Percentiles rank a stretch among this genome's conserved stretches.
Evolutionary conservation across 2,888 invertebrate species (phyloP).

Genomic region (Drosophila falleni): DNA sequence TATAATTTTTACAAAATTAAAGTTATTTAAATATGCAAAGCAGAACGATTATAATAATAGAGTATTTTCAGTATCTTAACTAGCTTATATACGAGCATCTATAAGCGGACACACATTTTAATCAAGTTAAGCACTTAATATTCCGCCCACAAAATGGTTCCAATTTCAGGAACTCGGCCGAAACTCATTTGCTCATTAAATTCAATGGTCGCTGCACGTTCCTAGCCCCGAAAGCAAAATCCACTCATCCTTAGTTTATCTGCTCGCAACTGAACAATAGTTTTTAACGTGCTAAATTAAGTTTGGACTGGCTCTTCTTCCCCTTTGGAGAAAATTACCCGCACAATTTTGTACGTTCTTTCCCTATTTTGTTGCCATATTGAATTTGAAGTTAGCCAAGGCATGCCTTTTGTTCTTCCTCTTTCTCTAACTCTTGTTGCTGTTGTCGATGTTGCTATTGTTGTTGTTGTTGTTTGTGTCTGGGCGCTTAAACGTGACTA

Average conservation of each 20-base stretch:
- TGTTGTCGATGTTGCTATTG: constrained; percentile 35
- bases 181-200: constrained; percentile 68
- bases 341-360: constrained; percentile 47
- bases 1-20: no score
- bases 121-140: constrained; percentile 46
- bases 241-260: constrained; percentile 23
- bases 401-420: constrained; percentile 46
- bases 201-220: constrained; percentile 66
- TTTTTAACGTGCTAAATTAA: constrained; percentile 78
- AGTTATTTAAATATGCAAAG: neutral
- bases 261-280: constrained; percentile 59
- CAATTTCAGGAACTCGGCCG: constrained; percentile 34
- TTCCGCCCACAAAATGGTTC: constrained; percentile 40
- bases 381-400: constrained; percentile 60
- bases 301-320: constrained; percentile 52
- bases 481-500: constrained; percentile 71
- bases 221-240: constrained; percentile 20
- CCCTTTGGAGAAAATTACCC: constrained; percentile 50
- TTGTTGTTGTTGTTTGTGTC: constrained; percentile 52
- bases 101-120: constrained; percentile 29
- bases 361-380: constrained; percentile 37
- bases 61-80: neutral
- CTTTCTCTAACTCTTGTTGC: neutral
- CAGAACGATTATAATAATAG: constrained; percentile 1
- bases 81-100: constrained; percentile 1